Evolutionary conservation across 2,797 vertebrate species (phyloP).

Genomic region (Scyliorhinus canicula): DNA sequence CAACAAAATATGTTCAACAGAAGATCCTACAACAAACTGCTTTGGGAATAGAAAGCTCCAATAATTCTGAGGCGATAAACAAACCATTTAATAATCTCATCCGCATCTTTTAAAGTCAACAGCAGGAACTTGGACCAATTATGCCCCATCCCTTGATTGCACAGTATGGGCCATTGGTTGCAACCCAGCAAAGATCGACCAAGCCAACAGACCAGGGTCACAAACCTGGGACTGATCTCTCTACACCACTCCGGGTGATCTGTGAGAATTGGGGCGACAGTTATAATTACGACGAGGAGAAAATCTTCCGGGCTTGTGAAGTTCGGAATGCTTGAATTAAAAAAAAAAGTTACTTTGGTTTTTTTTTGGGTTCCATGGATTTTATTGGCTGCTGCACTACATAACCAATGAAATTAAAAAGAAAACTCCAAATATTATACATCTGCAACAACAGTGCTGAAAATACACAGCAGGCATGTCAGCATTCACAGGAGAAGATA

Average conservation of each 20-base stretch:
- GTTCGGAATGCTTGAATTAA: not conserved
- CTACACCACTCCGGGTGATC: not conserved
- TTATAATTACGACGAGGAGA: not conserved
- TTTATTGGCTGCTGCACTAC: not conserved
- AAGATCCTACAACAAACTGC: not conserved
- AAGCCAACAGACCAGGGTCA: not conserved
- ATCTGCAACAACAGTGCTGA: not conserved
- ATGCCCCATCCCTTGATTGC: not conserved
- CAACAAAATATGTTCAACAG: not conserved
- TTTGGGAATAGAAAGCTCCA: not conserved
- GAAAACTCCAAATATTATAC: not conserved
- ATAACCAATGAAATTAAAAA: not conserved
- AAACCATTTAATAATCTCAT: not conserved
- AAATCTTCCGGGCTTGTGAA: not conserved
- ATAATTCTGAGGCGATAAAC: not conserved
- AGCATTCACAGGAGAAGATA: not conserved
- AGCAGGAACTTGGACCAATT: not conserved
- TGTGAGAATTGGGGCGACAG: not conserved
- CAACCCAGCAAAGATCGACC: not conserved
- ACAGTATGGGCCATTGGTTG: not conserved
- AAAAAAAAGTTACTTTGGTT: not conserved
- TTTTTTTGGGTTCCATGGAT: not conserved
- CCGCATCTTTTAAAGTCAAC: not conserved
- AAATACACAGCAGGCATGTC: not conserved
- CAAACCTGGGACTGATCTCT: not conserved